Base-by-base conservation (phyloP, 2,113 vertebrate species). In the Notiomystis cincta region DNA sequence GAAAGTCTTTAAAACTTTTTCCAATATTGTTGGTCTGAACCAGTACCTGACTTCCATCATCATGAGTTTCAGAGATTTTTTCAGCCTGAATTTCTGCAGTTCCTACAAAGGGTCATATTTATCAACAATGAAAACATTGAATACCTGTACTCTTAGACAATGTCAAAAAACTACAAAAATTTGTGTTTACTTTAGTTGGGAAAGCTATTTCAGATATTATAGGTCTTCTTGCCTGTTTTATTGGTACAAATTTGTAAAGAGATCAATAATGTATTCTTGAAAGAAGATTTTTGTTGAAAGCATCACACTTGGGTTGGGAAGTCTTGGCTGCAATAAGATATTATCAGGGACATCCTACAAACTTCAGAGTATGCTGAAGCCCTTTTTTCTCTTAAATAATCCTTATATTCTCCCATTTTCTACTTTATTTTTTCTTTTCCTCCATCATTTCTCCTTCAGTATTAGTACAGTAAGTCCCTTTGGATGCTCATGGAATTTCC, bases 1-100 rank as follows among this genome's bases (percentile, higher is more conserved):
- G 97, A 84, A 98, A 98, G 93, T 98, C 97, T 97, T 97, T 98
- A 84, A 98, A 96, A 84, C 35, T 97, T 80, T 94, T 93, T 58
- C 98, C 98, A 96, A 98, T 93, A 87, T 98, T 94, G 47, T 81
- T 64, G 33, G 92, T 82, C 85, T 77, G 67, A 40, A 94, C 73
- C 56, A 96, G 24, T 7, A 13, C 22, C 48, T 90, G 75, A 90
- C 77, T 95, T 89, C 91, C 97, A 97, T 85, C 66, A 80, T 97
- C 81, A 93, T 98, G 98, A 11, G 97, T 89, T 95, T 98, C 98
- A 64, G 97, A 98, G 78, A 89, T 44, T 96, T 98, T 98, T 94
- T 93, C 96, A 86, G 94, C 97, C 69, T 97, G 97, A 95, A 98
- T 91, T 96, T 96, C 92, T 82, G 95, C 94, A 91, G 98, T 98